phyloP scores from a whole-genome alignment of 2,888 invertebrate genomes.

The Theretra japonica region DNA sequence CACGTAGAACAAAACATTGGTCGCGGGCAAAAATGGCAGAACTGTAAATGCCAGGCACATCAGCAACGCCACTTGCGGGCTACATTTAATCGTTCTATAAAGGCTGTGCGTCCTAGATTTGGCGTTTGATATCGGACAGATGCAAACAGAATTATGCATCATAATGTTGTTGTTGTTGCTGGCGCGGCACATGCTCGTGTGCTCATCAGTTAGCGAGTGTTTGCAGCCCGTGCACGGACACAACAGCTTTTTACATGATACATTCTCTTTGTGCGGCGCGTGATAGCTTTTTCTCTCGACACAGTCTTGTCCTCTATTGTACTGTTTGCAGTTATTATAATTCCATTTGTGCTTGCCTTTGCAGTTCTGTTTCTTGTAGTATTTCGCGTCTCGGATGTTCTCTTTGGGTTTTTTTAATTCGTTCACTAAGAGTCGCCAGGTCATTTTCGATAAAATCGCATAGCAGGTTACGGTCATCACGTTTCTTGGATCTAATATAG shows the following conservation, averaged over 20 bases:
- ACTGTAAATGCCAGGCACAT: constrained; percentile 91
- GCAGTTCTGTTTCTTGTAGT: constrained; percentile 72
- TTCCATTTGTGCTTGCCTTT: constrained; percentile 78
- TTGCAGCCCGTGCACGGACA: constrained; percentile 88
- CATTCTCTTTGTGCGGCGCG: constrained; percentile 69
- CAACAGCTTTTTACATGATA: constrained; percentile 70
- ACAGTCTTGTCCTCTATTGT: constrained; percentile 72
- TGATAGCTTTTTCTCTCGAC: constrained; percentile 73
- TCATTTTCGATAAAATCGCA: constrained; percentile 76
- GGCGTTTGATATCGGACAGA: constrained; percentile 65
- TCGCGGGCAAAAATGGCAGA: constrained; percentile 97
- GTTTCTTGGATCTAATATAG: constrained; percentile 91
- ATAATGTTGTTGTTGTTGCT: constrained; percentile 89
- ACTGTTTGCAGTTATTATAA: constrained; percentile 69
- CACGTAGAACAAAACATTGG: constrained; percentile 98
- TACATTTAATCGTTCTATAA: constrained; percentile 66
- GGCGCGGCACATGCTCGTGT: constrained; percentile 88
- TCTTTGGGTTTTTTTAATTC: constrained; percentile 73
- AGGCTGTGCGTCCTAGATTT: constrained; percentile 63
- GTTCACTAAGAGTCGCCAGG: constrained; percentile 67
- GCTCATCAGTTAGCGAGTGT: constrained; percentile 87
- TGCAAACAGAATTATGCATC: constrained; percentile 80
- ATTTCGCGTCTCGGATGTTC: constrained; percentile 65
- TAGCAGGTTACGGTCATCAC: constrained; percentile 91
- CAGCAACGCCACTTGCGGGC: constrained; percentile 78